These are phyloP conservation scores for Turritopsis rubra DNA, from an alignment of 30 jellyfish, hydroid and myxozoan genomes.

Conservation along the genomic window DNA sequence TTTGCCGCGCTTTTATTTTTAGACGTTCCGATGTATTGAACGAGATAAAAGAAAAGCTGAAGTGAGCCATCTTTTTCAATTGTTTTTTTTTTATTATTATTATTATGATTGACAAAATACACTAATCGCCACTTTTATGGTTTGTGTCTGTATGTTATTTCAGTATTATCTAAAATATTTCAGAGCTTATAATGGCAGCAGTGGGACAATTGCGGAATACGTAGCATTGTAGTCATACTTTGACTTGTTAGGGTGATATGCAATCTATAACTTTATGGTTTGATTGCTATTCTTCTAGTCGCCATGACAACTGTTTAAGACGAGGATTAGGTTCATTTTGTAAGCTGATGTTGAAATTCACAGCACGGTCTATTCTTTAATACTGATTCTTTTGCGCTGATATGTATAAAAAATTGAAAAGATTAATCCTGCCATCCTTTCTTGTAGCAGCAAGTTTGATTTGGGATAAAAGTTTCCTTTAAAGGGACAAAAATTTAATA, in stretches of 20 bases:
- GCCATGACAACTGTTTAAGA: neutral
- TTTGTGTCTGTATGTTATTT: neutral
- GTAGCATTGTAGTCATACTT: neutral
- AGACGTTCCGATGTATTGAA: slow-evolving; percentile 74
- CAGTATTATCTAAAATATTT: neutral
- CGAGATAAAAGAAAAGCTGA: slow-evolving; percentile 50
- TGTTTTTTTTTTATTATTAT: neutral
- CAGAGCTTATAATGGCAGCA: neutral
- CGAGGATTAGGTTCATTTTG: neutral
- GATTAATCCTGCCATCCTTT: neutral
- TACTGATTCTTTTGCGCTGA: neutral
- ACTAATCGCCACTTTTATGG: neutral
- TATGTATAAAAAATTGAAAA: too few species aligned
- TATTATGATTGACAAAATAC: neutral
- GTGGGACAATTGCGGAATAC: neutral
- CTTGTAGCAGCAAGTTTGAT: neutral
- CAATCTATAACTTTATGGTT: neutral
- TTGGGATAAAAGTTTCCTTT: too few species aligned
- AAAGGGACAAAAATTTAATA: too few species aligned
- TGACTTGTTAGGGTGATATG: neutral
- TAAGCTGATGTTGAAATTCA: neutral
- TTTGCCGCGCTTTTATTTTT: slow-evolving; percentile 8
- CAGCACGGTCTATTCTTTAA: too few species aligned
- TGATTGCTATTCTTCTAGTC: neutral
- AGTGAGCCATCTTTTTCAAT: slow-evolving; percentile 31